A percentile compares a stretch with the other conserved stretches of the same genome.
Evolutionary conservation across 2,797 vertebrate genomes (phyloP).

Genomic region (Channa striata): DNA sequence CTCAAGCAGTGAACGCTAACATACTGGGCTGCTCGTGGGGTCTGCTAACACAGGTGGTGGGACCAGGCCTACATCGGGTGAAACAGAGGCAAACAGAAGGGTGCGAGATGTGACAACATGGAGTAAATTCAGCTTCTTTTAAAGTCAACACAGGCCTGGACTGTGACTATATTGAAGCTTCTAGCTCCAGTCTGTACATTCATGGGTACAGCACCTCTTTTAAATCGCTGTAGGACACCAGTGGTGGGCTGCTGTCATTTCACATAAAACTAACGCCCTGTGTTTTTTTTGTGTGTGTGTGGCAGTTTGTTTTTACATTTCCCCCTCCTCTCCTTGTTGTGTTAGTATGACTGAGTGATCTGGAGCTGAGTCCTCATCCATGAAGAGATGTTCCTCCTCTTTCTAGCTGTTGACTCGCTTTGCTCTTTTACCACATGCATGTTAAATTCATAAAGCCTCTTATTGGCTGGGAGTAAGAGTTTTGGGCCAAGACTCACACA

Average conservation of each 20-base stretch:
- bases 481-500: slow-evolving; percentile 39
- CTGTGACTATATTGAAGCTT: slow-evolving; percentile 17
- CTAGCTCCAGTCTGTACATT: slow-evolving; percentile 11
- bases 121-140: slow-evolving; percentile 42
- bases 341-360: slow-evolving; percentile 70
- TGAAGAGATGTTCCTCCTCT: slow-evolving; percentile 72
- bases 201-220: slow-evolving; percentile 2
- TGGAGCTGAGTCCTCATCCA: slow-evolving; percentile 71
- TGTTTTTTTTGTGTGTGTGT: no score
- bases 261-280: slow-evolving; percentile 45
- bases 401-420: slow-evolving; percentile 69
- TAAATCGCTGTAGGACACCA: slow-evolving; percentile 26
- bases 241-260: slow-evolving; percentile 36
- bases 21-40: slow-evolving; percentile 45
- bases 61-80: slow-evolving; percentile 47
- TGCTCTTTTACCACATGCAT: slow-evolving; percentile 62
- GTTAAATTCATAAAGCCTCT: slow-evolving; percentile 71
- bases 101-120: slow-evolving; percentile 64
- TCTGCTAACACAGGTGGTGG: slow-evolving; percentile 62
- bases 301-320: slow-evolving; percentile 50
- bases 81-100: slow-evolving; percentile 73
- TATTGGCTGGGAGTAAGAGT: slow-evolving; percentile 45
- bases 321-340: slow-evolving; percentile 31
- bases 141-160: slow-evolving; percentile 14
- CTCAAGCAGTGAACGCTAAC: slow-evolving; percentile 33